Conservation (phyloP, 1,140 invertebrate species). For the Manduca sexta region DNA sequence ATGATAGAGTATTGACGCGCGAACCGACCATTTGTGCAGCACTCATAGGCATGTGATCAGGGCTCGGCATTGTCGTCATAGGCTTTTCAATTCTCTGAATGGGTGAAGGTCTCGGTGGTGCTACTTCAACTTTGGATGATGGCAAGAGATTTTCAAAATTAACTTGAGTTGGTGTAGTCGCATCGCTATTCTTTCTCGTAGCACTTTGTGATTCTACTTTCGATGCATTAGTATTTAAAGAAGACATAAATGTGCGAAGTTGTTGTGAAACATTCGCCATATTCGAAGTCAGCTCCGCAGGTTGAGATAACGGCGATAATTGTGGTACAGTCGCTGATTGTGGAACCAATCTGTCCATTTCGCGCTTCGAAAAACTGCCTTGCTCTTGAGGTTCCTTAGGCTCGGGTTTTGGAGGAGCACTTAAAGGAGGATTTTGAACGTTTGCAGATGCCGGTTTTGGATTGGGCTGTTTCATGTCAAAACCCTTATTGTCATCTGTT, state of each 20-base stretch:
- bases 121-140: conserved; percentile 69
- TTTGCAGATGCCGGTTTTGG: conserved; percentile 25
- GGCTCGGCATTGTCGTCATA: conserved; percentile 24
- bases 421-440: conserved; percentile 31
- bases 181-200: conserved; percentile 60
- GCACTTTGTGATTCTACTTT: conserved; percentile 57
- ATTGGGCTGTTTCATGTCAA: conserved; percentile 46
- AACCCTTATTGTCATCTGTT: conserved; percentile 65
- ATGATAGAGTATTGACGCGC: conserved; percentile 54
- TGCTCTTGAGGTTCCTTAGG: conserved; percentile 48
- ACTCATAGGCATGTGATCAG: conserved; percentile 51
- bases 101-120: conserved; percentile 48
- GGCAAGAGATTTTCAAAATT: conserved; percentile 70
- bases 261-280: conserved; percentile 82
- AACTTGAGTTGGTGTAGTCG: conserved; percentile 66
- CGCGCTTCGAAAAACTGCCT: conserved; percentile 38
- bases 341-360: conserved; percentile 43
- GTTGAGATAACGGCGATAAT: conserved; percentile 80
- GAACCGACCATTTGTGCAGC: conserved; percentile 54
- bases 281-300: conserved; percentile 80
- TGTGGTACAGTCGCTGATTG: conserved; percentile 76
- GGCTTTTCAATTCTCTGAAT: conserved; percentile 62
- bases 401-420: conserved; percentile 39
- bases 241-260: conserved; percentile 77
- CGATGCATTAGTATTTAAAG: conserved; percentile 66